Evolutionary conservation across 2,888 invertebrate species (phyloP).

Genomic region (Brachyptera risi): DNA sequence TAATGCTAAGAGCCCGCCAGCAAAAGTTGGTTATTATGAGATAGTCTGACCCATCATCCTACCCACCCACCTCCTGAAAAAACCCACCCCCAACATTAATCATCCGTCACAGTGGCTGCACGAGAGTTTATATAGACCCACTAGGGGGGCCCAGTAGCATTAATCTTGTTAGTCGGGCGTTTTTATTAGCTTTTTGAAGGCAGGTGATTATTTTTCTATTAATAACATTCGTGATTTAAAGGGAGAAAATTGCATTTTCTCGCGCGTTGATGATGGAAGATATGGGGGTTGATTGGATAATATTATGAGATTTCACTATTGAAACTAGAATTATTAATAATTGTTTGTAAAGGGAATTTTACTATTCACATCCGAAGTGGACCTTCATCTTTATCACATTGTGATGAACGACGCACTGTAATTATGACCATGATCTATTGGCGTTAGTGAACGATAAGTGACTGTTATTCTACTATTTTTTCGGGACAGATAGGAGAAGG

Average conservation of each 20-base stretch:
- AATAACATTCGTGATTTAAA: slow-evolving; percentile 29
- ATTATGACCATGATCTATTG: too few species aligned
- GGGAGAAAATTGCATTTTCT: slow-evolving; percentile 7
- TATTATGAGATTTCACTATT: neutral
- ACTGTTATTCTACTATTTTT: too few species aligned
- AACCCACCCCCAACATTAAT: slow-evolving; percentile 12
- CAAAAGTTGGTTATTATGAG: slow-evolving; percentile 14
- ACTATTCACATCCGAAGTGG: too few species aligned
- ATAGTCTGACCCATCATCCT: slow-evolving; percentile 16
- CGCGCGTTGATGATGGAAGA: slow-evolving; percentile 15
- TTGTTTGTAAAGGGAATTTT: too few species aligned
- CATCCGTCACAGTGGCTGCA: slow-evolving; percentile 6
- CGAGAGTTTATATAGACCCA: neutral
- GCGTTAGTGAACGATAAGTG: too few species aligned
- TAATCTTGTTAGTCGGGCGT: slow-evolving; percentile 30
- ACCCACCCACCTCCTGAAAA: neutral
- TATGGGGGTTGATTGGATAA: neutral
- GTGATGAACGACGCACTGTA: too few species aligned
- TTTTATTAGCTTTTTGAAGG: slow-evolving; percentile 32
- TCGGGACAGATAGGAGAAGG: too few species aligned
- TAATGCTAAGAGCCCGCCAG: neutral
- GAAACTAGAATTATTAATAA: too few species aligned
- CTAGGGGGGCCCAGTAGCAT: slow-evolving; percentile 22
- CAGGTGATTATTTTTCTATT: slow-evolving; percentile 32
- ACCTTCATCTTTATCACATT: too few species aligned